Conservation (phyloP, 2,888 invertebrate genomes). For the Aradus depressus region DNA sequence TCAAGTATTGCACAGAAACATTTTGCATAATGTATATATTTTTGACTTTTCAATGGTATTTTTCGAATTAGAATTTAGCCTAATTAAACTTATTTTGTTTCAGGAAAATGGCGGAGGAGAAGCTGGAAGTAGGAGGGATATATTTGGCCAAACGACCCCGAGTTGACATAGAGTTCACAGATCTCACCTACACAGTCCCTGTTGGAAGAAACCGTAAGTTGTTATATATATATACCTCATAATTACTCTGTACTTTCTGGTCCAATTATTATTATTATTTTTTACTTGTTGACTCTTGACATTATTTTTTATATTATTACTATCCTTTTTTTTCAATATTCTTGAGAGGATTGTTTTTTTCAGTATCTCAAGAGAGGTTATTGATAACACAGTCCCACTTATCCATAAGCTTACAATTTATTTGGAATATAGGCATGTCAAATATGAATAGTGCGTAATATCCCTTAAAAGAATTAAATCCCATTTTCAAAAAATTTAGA, state of each 20-base stretch:
- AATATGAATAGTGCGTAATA: too few relatives aligned
- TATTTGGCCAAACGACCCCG: slow-evolving; percentile 79
- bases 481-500: too few relatives aligned
- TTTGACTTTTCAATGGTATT: too few relatives aligned
- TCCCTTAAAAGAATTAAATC: too few relatives aligned
- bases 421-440: too few relatives aligned
- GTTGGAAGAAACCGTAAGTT: slow-evolving; percentile 77
- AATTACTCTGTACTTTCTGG: neutral
- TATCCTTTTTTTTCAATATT: too few relatives aligned
- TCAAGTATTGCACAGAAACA: too few relatives aligned
- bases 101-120: slow-evolving; percentile 21
- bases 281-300: neutral
- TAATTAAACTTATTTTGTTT: slow-evolving; percentile 6
- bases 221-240: neutral
- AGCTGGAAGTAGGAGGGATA: slow-evolving; percentile 37
- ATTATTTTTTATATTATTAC: neutral
- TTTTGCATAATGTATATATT: too few relatives aligned
- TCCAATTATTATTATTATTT: neutral
- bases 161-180: slow-evolving; percentile 82
- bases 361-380: too few relatives aligned
- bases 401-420: too few relatives aligned
- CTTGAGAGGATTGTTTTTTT: too few relatives aligned
- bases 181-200: slow-evolving; percentile 78
- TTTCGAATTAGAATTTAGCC: neutral
- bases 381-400: too few relatives aligned